Evolutionary conservation across 2,113 vertebrate genomes (phyloP).

Genomic region (Promerops cafer): DNA sequence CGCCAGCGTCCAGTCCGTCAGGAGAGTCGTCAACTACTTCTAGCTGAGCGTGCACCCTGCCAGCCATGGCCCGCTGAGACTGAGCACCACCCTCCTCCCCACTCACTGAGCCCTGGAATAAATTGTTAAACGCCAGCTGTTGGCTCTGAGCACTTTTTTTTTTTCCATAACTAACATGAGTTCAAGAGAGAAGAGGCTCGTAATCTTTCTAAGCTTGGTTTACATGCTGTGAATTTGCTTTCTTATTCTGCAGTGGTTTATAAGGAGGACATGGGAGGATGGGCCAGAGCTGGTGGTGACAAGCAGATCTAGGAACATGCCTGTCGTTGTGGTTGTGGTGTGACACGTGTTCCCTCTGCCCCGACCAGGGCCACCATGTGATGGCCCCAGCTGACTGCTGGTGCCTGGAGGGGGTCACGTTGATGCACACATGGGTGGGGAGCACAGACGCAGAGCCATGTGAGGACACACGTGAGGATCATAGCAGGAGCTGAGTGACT

Average conservation of each 20-base stretch:
- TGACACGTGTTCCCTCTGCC: not conserved
- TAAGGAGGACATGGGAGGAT: not conserved
- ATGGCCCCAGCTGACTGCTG: not conserved
- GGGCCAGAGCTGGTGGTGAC: not conserved
- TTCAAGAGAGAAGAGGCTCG: not conserved
- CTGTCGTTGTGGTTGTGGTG: accelerated
- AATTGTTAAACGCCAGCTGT: conserved; percentile 42
- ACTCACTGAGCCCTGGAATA: conserved; percentile 64
- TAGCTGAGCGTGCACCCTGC: conserved; percentile 44
- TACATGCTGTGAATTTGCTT: not conserved
- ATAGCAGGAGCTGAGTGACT: accelerated
- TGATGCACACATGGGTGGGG: not conserved
- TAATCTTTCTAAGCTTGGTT: not conserved
- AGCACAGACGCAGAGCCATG: accelerated
- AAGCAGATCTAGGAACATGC: not conserved
- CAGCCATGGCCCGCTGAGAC: not conserved
- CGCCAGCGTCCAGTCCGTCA: conserved; percentile 85
- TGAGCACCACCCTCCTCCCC: not conserved
- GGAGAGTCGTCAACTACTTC: conserved; percentile 88
- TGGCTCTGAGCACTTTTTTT: not conserved
- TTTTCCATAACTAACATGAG: not conserved
- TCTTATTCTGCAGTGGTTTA: not conserved
- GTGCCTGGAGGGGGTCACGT: not conserved
- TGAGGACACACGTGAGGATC: not conserved
- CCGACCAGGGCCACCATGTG: not conserved